phyloP scores from a whole-genome alignment of 2,113 vertebrate species.

The Cyprinus carpio region DNA sequence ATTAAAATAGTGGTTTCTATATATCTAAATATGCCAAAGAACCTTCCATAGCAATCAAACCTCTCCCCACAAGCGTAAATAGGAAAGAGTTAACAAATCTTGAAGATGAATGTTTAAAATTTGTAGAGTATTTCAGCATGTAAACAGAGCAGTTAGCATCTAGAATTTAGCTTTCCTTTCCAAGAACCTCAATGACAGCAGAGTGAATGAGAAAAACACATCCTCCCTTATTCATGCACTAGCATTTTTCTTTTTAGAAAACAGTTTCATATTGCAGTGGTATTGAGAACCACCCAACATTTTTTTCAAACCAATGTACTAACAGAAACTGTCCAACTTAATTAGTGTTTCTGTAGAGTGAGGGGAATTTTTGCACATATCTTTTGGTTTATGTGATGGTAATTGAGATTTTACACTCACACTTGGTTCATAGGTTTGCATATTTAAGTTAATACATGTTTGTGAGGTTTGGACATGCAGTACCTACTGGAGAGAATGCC shows the following conservation, averaged over 20 bases:
- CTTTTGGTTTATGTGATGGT: neutral
- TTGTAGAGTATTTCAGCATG: slow-evolving; percentile 58
- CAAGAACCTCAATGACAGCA: slow-evolving; percentile 66
- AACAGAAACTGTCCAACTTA: slow-evolving; percentile 43
- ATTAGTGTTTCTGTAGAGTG: neutral
- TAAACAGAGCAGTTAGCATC: slow-evolving; percentile 68
- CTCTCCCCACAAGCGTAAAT: neutral
- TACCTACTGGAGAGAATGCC: slow-evolving; percentile 52
- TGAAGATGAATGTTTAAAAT: slow-evolving; percentile 22
- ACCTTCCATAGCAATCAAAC: neutral
- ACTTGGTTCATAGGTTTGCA: slow-evolving; percentile 32
- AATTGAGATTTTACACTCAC: neutral
- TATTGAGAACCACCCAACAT: slow-evolving; percentile 60
- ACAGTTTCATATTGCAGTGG: slow-evolving; percentile 64
- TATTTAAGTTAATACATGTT: slow-evolving; percentile 24
- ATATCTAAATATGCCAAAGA: neutral
- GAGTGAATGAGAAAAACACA: slow-evolving; percentile 67
- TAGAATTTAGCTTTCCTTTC: slow-evolving; percentile 65
- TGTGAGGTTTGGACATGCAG: neutral
- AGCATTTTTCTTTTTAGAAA: slow-evolving; percentile 64
- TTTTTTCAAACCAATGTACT: slow-evolving; percentile 61
- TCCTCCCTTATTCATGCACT: slow-evolving; percentile 57
- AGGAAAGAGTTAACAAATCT: slow-evolving; percentile 6
- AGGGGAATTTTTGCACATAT: neutral
- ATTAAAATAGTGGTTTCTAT: neutral